Percentiles rank a stretch among this genome's conserved stretches.
Conservation (phyloP, 1,140 invertebrate species). For the Campoletis sonorensis region DNA sequence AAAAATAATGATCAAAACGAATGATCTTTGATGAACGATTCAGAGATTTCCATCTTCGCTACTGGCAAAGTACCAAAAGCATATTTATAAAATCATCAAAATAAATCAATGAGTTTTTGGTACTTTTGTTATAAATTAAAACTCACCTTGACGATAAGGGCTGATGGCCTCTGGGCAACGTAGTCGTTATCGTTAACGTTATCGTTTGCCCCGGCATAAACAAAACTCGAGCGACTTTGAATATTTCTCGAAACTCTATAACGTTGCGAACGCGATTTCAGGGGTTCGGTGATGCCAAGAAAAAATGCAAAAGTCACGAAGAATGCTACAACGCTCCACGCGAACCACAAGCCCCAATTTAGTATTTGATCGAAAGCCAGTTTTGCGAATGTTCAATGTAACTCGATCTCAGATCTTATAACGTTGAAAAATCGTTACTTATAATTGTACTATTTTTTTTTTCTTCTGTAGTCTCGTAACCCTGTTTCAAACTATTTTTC, state of each 20-base stretch:
- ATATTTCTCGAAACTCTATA: constrained; percentile 21
- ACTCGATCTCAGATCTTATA: constrained; percentile 29
- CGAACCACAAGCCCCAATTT: constrained; percentile 69
- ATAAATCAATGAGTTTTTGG: constrained; percentile 16
- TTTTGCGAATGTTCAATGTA: constrained; percentile 56
- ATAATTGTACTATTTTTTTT: not conserved
- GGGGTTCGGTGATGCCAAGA: constrained; percentile 66
- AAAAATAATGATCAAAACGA: not conserved
- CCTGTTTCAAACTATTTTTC: not conserved
- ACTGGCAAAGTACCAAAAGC: not conserved
- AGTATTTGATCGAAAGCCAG: constrained; percentile 69
- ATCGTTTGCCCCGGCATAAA: constrained; percentile 40
- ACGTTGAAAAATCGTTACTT: not conserved
- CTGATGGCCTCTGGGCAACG: constrained; percentile 45
- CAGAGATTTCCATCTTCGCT: not conserved
- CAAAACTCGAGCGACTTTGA: constrained; percentile 23
- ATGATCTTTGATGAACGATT: not conserved
- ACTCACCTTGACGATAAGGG: constrained; percentile 53
- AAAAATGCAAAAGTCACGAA: constrained; percentile 68
- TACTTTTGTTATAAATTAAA: not conserved
- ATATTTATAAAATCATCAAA: constrained; percentile 4
- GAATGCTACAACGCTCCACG: constrained; percentile 65
- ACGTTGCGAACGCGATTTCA: constrained; percentile 27
- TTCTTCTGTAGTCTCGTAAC: not conserved
- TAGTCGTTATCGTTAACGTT: constrained; percentile 30